Evolutionary conservation across 1,140 invertebrate genomes (phyloP).

Genomic region (Antheraea mylitta): DNA sequence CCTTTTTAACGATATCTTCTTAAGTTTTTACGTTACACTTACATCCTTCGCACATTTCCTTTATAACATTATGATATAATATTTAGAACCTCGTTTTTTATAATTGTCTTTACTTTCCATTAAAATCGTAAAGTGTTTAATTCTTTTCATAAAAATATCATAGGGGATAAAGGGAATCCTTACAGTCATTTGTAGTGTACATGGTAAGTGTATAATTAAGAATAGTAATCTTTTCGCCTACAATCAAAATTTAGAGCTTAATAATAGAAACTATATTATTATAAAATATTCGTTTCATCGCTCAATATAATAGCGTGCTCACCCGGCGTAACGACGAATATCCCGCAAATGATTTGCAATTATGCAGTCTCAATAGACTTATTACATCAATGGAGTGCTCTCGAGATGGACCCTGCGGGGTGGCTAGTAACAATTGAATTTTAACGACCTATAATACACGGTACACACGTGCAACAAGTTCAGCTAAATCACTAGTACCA

Average conservation of each 20-base stretch:
- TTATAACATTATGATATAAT: too few relatives aligned
- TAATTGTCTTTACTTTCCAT: too few relatives aligned
- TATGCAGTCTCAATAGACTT: slow-evolving; percentile 73
- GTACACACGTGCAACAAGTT: slow-evolving; percentile 31
- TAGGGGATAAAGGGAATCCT: too few relatives aligned
- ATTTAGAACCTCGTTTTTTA: too few relatives aligned
- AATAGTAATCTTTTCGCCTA: too few relatives aligned
- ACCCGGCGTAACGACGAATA: slow-evolving; percentile 45
- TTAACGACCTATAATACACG: slow-evolving; percentile 71
- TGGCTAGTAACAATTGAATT: slow-evolving; percentile 73
- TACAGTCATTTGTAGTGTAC: too few relatives aligned
- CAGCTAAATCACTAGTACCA: not conserved
- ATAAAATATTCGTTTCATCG: slow-evolving; percentile 25
- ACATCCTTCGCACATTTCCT: too few relatives aligned
- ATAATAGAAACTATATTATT: not conserved
- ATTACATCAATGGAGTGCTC: slow-evolving; percentile 62
- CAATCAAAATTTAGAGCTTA: not conserved
- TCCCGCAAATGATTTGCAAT: slow-evolving; percentile 76
- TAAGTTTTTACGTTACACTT: too few relatives aligned
- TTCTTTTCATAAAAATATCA: too few relatives aligned
- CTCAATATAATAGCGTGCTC: slow-evolving; percentile 26
- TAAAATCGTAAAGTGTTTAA: too few relatives aligned
- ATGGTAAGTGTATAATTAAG: too few relatives aligned
- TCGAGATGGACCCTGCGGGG: slow-evolving; percentile 43
- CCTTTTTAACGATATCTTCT: too few relatives aligned